Conservation (phyloP, 2,113 vertebrate species). For the Galemys pyrenaicus region DNA sequence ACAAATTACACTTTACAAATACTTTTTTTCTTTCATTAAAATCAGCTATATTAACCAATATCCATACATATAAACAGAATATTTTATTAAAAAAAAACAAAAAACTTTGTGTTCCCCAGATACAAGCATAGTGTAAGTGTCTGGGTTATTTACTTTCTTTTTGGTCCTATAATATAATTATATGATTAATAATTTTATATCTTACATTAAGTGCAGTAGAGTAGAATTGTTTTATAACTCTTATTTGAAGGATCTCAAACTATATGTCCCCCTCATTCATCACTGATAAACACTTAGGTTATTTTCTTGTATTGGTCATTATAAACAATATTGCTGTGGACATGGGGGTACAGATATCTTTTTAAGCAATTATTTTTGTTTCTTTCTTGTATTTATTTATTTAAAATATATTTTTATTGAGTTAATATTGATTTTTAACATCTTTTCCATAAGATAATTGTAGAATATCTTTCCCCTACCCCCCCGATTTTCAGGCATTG, state of each 20-base stretch:
- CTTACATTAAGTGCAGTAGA: neutral
- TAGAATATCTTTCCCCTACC: no score
- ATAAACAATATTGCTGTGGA: no score
- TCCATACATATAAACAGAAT: neutral
- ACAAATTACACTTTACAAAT: neutral
- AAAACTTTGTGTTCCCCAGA: neutral
- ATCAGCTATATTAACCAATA: neutral
- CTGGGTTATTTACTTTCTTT: neutral
- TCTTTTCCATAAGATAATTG: no score
- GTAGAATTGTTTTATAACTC: neutral
- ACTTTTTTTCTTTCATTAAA: neutral
- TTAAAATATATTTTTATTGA: no score
- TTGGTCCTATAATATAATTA: neutral
- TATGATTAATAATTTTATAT: neutral
- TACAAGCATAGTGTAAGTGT: neutral
- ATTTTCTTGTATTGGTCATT: no score
- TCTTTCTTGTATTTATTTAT: no score
- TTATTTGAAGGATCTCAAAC: neutral
- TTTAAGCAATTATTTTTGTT: no score
- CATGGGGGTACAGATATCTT: no score
- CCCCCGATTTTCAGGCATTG: no score
- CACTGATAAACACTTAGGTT: no score
- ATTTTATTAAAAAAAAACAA: slow-evolving; percentile 2
- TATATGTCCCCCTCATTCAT: no score
- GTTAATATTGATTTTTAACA: no score